A percentile compares a stretch with the other conserved stretches of the same genome.
These are phyloP conservation scores for Grantiella picta DNA, from an alignment of 2,113 vertebrate genomes.

Conservation along the genomic window DNA sequence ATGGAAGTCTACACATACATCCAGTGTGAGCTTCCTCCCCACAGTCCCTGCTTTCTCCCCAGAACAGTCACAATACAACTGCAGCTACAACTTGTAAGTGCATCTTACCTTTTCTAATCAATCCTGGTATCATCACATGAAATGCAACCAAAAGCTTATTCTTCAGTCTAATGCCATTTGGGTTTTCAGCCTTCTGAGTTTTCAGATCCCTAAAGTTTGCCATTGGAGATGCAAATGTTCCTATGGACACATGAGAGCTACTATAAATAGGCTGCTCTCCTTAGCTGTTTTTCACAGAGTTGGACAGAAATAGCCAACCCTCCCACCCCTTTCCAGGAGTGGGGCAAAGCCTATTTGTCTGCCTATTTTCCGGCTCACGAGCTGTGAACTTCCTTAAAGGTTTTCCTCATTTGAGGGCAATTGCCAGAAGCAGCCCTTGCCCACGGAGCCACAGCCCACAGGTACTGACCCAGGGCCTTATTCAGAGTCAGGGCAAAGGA, in stretches of 20 bases:
- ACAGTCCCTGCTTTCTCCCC: neutral
- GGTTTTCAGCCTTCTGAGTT: neutral
- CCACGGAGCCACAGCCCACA: fast-evolving
- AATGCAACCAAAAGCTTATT: neutral
- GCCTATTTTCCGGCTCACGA: neutral
- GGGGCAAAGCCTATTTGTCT: neutral
- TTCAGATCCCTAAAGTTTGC: neutral
- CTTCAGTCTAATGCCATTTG: neutral
- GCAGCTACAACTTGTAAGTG: neutral
- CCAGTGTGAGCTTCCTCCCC: neutral
- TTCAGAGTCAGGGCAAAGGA: neutral
- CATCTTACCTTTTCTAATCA: neutral
- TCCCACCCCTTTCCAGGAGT: neutral
- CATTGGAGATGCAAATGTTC: neutral
- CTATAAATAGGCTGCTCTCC: neutral
- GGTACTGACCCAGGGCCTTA: neutral
- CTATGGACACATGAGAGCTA: neutral
- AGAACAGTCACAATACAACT: neutral
- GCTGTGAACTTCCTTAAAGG: neutral
- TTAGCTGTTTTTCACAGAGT: neutral
- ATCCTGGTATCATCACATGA: neutral
- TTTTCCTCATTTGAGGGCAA: neutral
- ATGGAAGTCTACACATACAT: fast-evolving
- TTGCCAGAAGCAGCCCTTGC: neutral
- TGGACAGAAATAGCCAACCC: neutral